Percentiles rank a stretch among this genome's conserved stretches.
phyloP scores from a whole-genome alignment of 2,888 invertebrate species.

The Hirtodrosophila trivittata region DNA sequence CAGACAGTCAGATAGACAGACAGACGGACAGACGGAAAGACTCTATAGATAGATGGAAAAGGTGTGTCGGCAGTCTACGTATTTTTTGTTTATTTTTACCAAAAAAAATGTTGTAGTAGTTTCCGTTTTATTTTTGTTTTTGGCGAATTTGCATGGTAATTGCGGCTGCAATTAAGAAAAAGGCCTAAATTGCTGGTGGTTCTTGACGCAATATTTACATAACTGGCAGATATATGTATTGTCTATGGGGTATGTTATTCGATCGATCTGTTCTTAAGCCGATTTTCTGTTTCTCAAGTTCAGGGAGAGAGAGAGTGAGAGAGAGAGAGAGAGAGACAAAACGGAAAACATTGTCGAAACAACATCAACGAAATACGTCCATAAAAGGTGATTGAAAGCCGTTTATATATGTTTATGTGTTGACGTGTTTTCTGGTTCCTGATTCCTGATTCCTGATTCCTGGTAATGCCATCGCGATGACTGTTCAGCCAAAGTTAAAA shows the following conservation, averaged over 20 bases:
- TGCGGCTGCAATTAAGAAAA: conserved; percentile 46
- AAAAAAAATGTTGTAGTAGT: conserved; percentile 20
- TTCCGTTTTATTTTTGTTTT: conserved; percentile 15
- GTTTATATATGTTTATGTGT: conserved; percentile 44
- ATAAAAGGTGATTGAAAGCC: conserved; percentile 63
- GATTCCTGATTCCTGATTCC: conserved; percentile 57
- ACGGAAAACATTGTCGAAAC: conserved; percentile 30
- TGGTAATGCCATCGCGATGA: conserved; percentile 38
- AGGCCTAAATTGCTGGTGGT: conserved; percentile 10
- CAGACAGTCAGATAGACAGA: conserved; percentile 1
- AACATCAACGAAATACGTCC: conserved; percentile 45
- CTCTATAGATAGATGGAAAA: not conserved
- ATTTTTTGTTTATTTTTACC: conserved; percentile 22
- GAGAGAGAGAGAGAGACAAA: conserved; percentile 17
- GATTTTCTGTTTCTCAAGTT: conserved; percentile 64
- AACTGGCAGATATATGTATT: conserved; percentile 10
- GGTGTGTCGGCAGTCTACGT: not conserved
- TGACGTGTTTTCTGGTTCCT: conserved; percentile 59
- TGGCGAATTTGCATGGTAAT: conserved; percentile 32
- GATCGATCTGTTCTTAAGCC: conserved; percentile 65
- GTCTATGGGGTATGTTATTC: conserved; percentile 46
- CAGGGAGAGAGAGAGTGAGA: conserved; percentile 39
- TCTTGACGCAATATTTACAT: conserved; percentile 33
- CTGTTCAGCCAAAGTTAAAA: conserved; percentile 31
- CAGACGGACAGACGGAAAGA: not conserved